These are phyloP conservation scores for Phrynocephalus forsythii DNA, from an alignment of 2,797 vertebrate species.

Conservation along the genomic window DNA sequence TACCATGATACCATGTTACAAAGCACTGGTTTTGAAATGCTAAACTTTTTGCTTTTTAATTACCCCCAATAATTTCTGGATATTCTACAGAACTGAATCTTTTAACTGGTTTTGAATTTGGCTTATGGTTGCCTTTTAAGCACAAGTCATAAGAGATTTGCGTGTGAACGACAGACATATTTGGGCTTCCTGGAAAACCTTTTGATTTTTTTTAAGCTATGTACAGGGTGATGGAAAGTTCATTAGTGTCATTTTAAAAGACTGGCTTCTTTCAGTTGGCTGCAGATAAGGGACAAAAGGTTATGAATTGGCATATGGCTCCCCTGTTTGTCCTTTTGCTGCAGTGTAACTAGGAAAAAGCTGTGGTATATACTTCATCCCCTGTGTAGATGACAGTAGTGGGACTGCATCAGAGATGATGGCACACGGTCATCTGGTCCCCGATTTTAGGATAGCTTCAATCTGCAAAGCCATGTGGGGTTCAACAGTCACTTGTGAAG, in stretches of 20 bases:
- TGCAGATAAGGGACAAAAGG: background rate
- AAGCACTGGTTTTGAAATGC: background rate
- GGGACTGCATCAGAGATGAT: background rate
- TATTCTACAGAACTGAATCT: background rate
- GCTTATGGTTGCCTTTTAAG: background rate
- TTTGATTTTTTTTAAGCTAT: background rate
- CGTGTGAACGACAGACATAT: background rate
- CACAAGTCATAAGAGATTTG: background rate
- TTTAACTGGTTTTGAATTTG: background rate
- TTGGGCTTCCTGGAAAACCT: background rate
- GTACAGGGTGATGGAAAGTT: background rate
- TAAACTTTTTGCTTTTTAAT: background rate
- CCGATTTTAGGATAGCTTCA: background rate
- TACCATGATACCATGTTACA: conserved; percentile 29
- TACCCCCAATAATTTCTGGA: background rate
- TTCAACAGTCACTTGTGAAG: background rate
- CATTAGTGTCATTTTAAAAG: background rate
- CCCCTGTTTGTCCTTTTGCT: background rate
- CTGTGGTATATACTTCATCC: background rate
- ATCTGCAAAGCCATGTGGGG: background rate
- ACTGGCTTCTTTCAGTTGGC: background rate
- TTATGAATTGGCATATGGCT: conserved; percentile 5
- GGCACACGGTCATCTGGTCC: background rate
- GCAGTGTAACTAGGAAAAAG: conserved; percentile 1
- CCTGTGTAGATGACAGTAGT: conserved; percentile 1